Conservation (phyloP, 2,113 vertebrate genomes). For the Helogale parvula region DNA sequence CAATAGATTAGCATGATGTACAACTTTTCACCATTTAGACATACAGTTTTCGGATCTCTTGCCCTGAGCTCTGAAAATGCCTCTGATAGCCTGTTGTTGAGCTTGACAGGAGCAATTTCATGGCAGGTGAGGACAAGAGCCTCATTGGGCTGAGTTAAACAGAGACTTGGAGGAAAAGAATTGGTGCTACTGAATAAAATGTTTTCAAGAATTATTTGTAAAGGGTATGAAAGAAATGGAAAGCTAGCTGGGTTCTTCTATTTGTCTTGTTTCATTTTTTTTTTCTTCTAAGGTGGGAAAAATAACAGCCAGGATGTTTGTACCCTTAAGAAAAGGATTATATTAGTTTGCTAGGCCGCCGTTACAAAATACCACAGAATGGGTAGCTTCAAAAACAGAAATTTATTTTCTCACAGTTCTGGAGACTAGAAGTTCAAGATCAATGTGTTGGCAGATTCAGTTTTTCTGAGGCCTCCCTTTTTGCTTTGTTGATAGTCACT, state of each 20-base stretch:
- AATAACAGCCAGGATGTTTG: not conserved
- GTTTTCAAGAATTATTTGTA: not conserved
- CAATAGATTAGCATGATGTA: not conserved
- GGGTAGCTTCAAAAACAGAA: not conserved
- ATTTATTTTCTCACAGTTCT: not conserved
- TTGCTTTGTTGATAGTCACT: not conserved
- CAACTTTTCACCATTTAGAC: not conserved
- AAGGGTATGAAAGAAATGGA: not conserved
- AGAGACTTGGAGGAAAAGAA: not conserved
- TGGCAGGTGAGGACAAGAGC: too few relatives aligned
- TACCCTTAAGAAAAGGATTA: not conserved
- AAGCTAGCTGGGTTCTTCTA: not conserved
- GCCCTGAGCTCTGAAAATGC: not conserved
- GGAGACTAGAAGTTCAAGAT: not conserved
- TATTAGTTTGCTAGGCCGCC: not conserved
- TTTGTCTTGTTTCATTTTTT: not conserved
- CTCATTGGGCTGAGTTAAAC: not conserved
- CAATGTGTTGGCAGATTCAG: not conserved
- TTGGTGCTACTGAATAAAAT: not conserved
- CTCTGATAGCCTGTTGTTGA: not conserved
- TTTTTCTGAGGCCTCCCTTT: not conserved
- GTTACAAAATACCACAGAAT: not conserved
- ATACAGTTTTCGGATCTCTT: not conserved
- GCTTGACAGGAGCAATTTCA: not conserved
- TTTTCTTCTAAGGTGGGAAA: not conserved